Percentiles rank a stretch among this genome's conserved stretches.
phyloP scores from a whole-genome alignment of 2,888 invertebrate species.

The Rhodophaea formosa region DNA sequence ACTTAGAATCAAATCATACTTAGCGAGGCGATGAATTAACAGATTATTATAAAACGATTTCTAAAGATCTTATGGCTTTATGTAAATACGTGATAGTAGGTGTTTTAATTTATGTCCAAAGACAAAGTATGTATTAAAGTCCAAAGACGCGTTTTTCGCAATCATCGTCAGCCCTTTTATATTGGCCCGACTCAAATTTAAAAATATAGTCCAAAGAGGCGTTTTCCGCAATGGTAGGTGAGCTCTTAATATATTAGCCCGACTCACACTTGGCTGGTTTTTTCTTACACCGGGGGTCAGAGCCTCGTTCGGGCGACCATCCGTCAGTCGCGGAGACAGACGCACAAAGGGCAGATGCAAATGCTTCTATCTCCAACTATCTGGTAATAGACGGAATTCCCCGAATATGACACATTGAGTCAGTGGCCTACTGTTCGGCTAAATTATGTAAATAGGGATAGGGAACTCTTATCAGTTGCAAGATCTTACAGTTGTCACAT shows the following conservation, averaged over 20 bases:
- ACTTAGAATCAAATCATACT: too few species aligned
- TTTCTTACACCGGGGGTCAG: background rate
- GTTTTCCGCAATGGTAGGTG: background rate
- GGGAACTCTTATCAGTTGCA: too few species aligned
- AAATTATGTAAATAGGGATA: constrained; percentile 1
- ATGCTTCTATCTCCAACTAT: constrained; percentile 33
- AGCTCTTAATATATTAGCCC: background rate
- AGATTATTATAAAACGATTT: too few species aligned
- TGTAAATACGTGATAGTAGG: too few species aligned
- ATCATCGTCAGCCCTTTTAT: too few species aligned
- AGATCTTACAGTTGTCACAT: too few species aligned
- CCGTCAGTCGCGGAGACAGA: constrained; percentile 46
- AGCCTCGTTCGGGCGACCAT: constrained; percentile 40
- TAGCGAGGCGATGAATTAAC: too few species aligned
- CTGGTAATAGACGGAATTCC: constrained; percentile 24
- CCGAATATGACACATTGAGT: constrained; percentile 20
- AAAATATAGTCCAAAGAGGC: background rate
- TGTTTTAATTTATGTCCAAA: too few species aligned
- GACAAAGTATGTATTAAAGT: too few species aligned
- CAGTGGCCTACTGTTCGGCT: constrained; percentile 19
- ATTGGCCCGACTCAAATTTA: too few species aligned
- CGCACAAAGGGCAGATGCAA: constrained; percentile 43
- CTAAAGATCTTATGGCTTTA: too few species aligned
- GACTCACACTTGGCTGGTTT: background rate
- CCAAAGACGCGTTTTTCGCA: too few species aligned